phyloP scores from a whole-genome alignment of 1,140 invertebrate species.

The Drosophila erecta region DNA sequence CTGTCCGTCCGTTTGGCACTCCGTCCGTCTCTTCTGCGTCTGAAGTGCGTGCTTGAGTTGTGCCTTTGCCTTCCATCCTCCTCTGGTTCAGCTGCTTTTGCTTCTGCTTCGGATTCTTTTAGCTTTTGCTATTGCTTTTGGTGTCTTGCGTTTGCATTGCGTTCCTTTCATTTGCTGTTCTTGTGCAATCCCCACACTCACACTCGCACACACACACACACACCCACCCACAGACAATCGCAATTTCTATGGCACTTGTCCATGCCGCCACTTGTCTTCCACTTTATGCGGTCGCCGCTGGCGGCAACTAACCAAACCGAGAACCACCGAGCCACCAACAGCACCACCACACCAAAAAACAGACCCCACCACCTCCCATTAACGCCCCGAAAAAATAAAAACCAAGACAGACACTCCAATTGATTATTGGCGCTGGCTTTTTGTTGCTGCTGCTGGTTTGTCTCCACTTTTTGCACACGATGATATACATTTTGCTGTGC shows the following conservation, averaged over 20 bases:
- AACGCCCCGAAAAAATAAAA: constrained; percentile 25
- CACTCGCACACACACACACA: constrained; percentile 31
- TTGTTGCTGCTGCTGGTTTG: constrained; percentile 27
- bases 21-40: constrained; percentile 59
- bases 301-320: constrained; percentile 53
- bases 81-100: constrained; percentile 23
- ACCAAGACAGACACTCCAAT: constrained; percentile 75
- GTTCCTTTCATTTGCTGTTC: constrained; percentile 70
- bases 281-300: constrained; percentile 72
- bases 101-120: constrained; percentile 6
- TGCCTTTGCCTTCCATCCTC: constrained; percentile 27
- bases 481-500: constrained; percentile 70
- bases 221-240: constrained; percentile 40
- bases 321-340: constrained; percentile 23
- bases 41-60: constrained; percentile 76
- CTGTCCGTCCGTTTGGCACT: constrained; percentile 28
- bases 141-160: constrained; percentile 74
- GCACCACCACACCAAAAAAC: constrained; percentile 9
- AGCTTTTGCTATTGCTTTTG: constrained; percentile 49
- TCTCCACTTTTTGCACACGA: constrained; percentile 47
- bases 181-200: constrained; percentile 65
- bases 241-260: constrained; percentile 80
- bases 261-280: constrained; percentile 79
- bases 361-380: constrained; percentile 11
- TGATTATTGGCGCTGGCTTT: constrained; percentile 68